Conservation (phyloP, 2,888 invertebrate genomes). For the Agrotis ipsilon region DNA sequence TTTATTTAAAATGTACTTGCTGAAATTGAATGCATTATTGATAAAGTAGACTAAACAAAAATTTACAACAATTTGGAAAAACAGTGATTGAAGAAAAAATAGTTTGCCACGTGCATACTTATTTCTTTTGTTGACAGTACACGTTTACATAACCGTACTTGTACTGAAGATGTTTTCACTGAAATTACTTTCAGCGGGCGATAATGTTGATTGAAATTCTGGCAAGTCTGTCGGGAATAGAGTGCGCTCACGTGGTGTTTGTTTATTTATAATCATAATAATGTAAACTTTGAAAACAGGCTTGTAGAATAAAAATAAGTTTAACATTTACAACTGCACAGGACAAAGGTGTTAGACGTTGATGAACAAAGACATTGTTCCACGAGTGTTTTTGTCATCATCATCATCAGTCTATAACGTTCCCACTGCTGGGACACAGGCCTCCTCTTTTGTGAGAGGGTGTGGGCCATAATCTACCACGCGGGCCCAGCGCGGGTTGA, state of each 20-base stretch:
- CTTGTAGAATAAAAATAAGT: too few species aligned
- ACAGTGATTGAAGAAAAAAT: neutral
- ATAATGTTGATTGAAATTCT: conserved; percentile 52
- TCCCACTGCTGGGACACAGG: too few species aligned
- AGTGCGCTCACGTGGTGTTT: conserved; percentile 11
- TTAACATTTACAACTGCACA: too few species aligned
- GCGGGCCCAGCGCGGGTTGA: too few species aligned
- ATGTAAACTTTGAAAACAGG: neutral
- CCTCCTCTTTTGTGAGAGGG: too few species aligned
- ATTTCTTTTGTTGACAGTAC: conserved; percentile 31
- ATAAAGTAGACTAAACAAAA: neutral
- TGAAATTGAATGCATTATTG: too few species aligned
- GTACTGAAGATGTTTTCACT: conserved; percentile 40
- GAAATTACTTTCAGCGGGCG: conserved; percentile 46
- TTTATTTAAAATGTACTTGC: too few species aligned
- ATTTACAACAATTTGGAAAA: neutral
- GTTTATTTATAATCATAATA: conserved; percentile 24
- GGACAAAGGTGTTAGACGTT: too few species aligned
- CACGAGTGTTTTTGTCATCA: too few species aligned
- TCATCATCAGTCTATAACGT: too few species aligned
- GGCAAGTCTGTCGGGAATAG: conserved; percentile 8
- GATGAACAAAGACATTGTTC: too few species aligned
- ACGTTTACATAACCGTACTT: conserved; percentile 41
- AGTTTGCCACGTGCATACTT: neutral
- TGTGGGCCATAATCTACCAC: too few species aligned